Conservation (phyloP, 2,888 invertebrate species). For the Pyrgus malvae region DNA sequence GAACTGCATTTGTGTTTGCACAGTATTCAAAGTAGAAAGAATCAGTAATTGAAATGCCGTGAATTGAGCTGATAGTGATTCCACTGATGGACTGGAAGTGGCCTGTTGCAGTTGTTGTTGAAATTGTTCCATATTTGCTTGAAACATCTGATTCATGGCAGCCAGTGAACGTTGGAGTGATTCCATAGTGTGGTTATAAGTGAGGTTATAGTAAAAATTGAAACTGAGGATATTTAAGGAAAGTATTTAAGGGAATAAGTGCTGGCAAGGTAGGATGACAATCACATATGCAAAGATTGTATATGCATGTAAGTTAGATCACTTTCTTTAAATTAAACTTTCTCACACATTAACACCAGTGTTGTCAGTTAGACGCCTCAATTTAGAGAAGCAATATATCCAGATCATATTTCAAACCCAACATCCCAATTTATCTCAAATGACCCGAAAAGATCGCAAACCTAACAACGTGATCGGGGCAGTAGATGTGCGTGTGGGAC, state of each 20-base stretch:
- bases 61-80: background rate
- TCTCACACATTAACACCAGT: too few relatives aligned
- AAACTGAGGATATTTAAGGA: too few relatives aligned
- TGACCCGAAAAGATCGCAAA: slow-evolving; percentile 41
- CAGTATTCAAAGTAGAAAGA: background rate
- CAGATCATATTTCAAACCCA: background rate
- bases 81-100: background rate
- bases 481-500: slow-evolving; percentile 44
- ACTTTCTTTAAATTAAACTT: too few relatives aligned
- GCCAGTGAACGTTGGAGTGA: background rate
- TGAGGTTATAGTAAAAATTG: too few relatives aligned
- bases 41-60: background rate
- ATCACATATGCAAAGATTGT: too few relatives aligned
- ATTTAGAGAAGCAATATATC: too few relatives aligned
- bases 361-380: too few relatives aligned
- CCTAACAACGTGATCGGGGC: slow-evolving; percentile 47
- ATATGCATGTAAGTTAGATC: too few relatives aligned
- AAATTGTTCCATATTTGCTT: background rate
- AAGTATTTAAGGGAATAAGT: too few relatives aligned
- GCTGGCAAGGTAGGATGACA: too few relatives aligned
- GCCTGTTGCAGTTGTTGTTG: background rate
- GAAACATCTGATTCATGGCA: background rate
- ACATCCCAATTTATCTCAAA: slow-evolving; percentile 37
- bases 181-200: too few relatives aligned
- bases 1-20: background rate